These are phyloP conservation scores for Todiramphus chloris DNA, from an alignment of 2,113 vertebrate genomes.

Conservation along the genomic window DNA sequence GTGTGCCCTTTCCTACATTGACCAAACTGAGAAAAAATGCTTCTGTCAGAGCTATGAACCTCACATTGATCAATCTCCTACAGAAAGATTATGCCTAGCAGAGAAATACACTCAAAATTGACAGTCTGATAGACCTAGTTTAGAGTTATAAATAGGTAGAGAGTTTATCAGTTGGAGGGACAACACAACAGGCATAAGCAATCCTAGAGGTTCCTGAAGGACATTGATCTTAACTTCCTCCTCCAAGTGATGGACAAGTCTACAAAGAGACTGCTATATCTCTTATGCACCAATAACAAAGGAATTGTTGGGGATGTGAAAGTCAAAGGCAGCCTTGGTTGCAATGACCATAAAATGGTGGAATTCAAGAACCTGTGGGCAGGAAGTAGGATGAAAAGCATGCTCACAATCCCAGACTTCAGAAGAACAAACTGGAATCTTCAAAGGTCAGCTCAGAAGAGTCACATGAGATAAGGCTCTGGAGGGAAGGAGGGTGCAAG, in stretches of 20 bases:
- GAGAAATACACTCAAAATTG: not conserved
- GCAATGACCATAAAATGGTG: not conserved
- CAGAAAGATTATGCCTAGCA: not conserved
- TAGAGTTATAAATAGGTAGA: not conserved
- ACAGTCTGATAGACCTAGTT: not conserved
- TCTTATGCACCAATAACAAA: not conserved
- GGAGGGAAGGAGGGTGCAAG: not conserved
- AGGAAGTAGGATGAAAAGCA: not conserved
- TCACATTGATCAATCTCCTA: not conserved
- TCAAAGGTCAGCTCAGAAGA: not conserved
- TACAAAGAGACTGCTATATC: not conserved
- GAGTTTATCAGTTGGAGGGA: not conserved
- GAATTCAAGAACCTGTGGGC: not conserved
- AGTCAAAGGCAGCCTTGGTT: not conserved
- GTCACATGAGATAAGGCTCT: accelerated
- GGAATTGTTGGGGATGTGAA: not conserved
- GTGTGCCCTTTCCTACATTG: not conserved
- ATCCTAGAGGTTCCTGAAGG: not conserved
- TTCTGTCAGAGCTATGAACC: not conserved
- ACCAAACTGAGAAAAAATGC: not conserved
- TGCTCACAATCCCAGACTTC: not conserved
- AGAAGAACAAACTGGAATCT: not conserved
- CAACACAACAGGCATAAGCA: not conserved
- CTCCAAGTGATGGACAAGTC: not conserved
- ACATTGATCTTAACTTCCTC: not conserved